Base-by-base conservation (phyloP, 1,140 invertebrate genomes). In the Eriosoma lanigerum region DNA sequence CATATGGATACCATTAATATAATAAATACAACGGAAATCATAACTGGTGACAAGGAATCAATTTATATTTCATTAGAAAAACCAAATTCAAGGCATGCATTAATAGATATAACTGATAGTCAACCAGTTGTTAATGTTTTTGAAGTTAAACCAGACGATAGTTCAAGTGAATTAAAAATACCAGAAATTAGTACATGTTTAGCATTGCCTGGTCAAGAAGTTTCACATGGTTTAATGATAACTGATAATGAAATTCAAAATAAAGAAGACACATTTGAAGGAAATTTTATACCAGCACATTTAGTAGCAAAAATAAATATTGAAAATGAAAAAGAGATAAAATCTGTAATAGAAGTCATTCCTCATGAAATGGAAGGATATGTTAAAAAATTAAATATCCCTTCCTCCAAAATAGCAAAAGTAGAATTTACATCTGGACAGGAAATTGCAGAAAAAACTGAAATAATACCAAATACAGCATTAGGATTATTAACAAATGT, bases 301-400 rank as follows among this genome's bases (percentile, higher is more conserved):
- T 44, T 21, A 9, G 4, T 13, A 13, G 81, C 73, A 8, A 52
- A 44, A 10, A 19, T 76, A 9, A 64, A 78, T 17, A 21, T 81
- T 29, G 50, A 64, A 62, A 46, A 32, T 0, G 58, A 81, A 66
- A 78, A 78, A 56, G 72, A 75, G 5, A 46, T 52, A 3, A 81
- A 60, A 29, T 84, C 86, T 78, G 84, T 84, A 26, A 84, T 85
- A 70, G 84, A 87, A 83, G 82, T 86, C 15, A 84, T 84, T 2
- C 82, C 83, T 32, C 82, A 86, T 82, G 84, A 87, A 83, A 83
- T 85, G 48, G 84, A 86, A 81, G 81, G 82, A 17, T 76, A 84
- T 52, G 85, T 88, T 26, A 82, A 83, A 17, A 83, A 81, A 19
- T 83, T 84, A 56, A 83, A 54, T 1, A 44, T 85, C 52, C 82